A percentile compares a stretch with the other conserved stretches of the same genome.
These are phyloP conservation scores for Meganola albula DNA, from an alignment of 2,888 invertebrate genomes.

Conservation along the genomic window DNA sequence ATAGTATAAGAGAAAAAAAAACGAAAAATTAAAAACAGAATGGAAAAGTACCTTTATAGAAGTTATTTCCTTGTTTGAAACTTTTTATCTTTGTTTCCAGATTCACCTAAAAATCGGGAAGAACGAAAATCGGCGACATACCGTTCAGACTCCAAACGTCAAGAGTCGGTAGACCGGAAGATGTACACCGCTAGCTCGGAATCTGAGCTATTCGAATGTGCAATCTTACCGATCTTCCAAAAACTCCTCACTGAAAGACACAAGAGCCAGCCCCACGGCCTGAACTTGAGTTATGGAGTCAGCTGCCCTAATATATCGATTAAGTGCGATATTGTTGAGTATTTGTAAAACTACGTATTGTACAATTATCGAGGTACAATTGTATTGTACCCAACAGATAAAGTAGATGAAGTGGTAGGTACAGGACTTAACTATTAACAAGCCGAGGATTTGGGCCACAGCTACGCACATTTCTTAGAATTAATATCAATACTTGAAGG, in stretches of 20 bases:
- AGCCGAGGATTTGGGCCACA: too few relatives aligned
- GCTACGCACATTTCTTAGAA: too few relatives aligned
- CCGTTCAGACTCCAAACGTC: conserved; percentile 63
- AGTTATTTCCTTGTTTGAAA: too few relatives aligned
- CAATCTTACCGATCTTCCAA: conserved; percentile 94
- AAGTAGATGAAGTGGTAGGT: background rate
- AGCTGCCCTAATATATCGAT: conserved; percentile 97
- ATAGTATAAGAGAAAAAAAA: too few relatives aligned
- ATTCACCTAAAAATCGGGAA: conserved; percentile 58
- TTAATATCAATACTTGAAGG: too few relatives aligned
- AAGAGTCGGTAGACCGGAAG: conserved; percentile 62
- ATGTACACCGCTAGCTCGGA: conserved; percentile 90
- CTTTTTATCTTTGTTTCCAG: conserved; percentile 36
- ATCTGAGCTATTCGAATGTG: conserved; percentile 89
- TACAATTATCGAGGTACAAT: background rate
- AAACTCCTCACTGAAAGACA: conserved; percentile 92
- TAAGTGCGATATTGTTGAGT: conserved; percentile 96
- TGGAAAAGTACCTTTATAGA: too few relatives aligned
- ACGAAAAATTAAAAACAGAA: too few relatives aligned
- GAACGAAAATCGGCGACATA: conserved; percentile 74
- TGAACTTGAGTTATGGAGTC: conserved; percentile 85
- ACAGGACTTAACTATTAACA: too few relatives aligned
- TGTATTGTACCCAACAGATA: conserved; percentile 1
- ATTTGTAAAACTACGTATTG: conserved; percentile 79
- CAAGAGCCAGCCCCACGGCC: conserved; percentile 81